Evolutionary conservation across 2,888 invertebrate genomes (phyloP), one percentile per base, ranked within the genome.

Genomic region (Herminia tarsipennalis): DNA sequence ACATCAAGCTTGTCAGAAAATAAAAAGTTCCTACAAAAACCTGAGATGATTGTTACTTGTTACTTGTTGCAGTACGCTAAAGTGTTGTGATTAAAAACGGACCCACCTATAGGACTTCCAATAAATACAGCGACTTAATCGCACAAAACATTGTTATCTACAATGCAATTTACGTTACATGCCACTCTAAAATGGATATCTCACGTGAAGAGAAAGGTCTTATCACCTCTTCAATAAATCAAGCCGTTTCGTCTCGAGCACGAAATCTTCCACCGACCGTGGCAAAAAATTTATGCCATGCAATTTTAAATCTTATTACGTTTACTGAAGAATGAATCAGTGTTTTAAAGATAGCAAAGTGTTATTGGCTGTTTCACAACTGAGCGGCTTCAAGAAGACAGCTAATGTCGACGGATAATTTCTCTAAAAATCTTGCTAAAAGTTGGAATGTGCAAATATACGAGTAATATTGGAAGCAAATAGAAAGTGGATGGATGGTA

Each of bases 401-500:
- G 34, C 32, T 35, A 37, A 43, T 46, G 27, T 51, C 47, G 37
- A 32, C 34, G 29, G 50, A 40, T 52, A 60, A 62, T 70, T 70
- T 71, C 70, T 63, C 60, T 58, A 43, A 63, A 61, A 47, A 59
- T 56, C 42, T 56, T 53, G 52, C 61, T 69, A 73, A 64, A 67
- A 45, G 18, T 25, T 24, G 27, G 12, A 43, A 46, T 53, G 62
- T 59, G 63, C 59, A 62, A 64, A 70, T 51, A 69, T n/a, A n/a
- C n/a, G n/a, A n/a, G 46, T 25, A 50, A 44, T 47, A 55, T 51
- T 14, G 47, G 33, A 43, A 63, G 65, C 57, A 77, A 81, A 78
- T 75, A 81, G 80, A 81, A 81, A 81, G 79, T 56, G 41, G 43
- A n/a, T n/a, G n/a, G n/a, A n/a, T n/a, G n/a, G n/a, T n/a, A n/a